A percentile compares a stretch with the other conserved stretches of the same genome.
Conservation (phyloP, 2,888 invertebrate genomes). For the Pristionchus exspectatus region DNA sequence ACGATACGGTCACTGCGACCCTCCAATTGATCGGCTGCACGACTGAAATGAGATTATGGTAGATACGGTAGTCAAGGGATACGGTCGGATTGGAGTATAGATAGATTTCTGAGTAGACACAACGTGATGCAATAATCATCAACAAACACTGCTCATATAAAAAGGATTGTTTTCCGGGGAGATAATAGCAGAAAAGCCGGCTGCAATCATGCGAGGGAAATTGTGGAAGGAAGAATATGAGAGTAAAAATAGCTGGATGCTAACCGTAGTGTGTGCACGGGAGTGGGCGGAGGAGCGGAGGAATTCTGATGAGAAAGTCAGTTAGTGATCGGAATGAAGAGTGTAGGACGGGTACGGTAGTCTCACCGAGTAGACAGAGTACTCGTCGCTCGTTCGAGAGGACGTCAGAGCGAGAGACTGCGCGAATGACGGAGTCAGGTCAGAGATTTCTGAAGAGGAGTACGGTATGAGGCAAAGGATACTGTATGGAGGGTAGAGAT, state of each 20-base stretch:
- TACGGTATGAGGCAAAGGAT: neutral
- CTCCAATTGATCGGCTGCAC: conserved; percentile 36
- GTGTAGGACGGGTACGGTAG: neutral
- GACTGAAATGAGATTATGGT: neutral
- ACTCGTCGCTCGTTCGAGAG: neutral
- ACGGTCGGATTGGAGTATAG: neutral
- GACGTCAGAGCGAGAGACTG: neutral
- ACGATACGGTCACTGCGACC: conserved; percentile 41
- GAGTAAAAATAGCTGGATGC: neutral
- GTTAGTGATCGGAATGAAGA: neutral
- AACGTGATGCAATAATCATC: neutral
- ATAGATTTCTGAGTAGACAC: neutral
- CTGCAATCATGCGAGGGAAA: neutral
- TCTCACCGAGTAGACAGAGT: conserved; percentile 34
- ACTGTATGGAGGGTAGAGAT: neutral
- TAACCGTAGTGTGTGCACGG: conserved; percentile 36
- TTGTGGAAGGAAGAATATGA: neutral
- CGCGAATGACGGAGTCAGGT: conserved; percentile 19
- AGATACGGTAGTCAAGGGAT: neutral
- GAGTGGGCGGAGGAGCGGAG: conserved; percentile 50
- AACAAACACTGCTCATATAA: neutral
- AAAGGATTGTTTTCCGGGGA: neutral
- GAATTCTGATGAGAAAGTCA: neutral
- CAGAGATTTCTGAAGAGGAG: conserved; percentile 5
- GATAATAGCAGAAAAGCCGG: neutral